Base-by-base conservation (phyloP, 2,888 invertebrate genomes). In the Punctoribates punctum region DNA sequence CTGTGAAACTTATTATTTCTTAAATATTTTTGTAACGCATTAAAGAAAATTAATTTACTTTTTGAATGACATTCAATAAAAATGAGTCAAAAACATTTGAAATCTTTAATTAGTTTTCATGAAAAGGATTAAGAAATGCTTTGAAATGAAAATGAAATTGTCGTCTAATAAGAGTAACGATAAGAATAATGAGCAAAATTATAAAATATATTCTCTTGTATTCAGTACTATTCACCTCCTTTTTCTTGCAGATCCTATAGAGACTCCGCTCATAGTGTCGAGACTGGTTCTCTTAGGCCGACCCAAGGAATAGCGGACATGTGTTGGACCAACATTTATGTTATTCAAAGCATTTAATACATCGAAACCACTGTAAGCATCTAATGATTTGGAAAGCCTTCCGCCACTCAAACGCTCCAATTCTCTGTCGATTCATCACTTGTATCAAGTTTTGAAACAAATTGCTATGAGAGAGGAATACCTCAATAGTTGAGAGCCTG, bases 181-280 rank as follows among this genome's bases (percentile, higher is more conserved):
- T 38, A 6, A 73, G 1, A 73, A 34, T 20, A 74, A 60, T 25
- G 23, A 73, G n/a, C n/a, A n/a, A n/a, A n/a, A n/a, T n/a, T n/a
- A n/a, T n/a, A n/a, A n/a, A n/a, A n/a, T n/a, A n/a, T n/a, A n/a
- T n/a, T n/a, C n/a, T n/a, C n/a, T n/a, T n/a, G n/a, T n/a, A n/a
- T n/a, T n/a, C n/a, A n/a, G n/a, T n/a, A n/a, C n/a, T n/a, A 34
- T 6, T 51, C 27, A 54, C 38, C 48, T 60, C 23, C 76, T 72
- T 46, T 73, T 73, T 62, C 27, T 73, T 0, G 73, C 38, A 11
- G 72, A 76, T 15, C 76, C 76, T 5, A 76, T 65, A 11, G 76
- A 76, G 8, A 76, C 54, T 5, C 76, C 76, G 17, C 73, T 76
- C 76, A 76, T 76, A 4, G 76, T 73, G 29, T 76, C 76, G 6